phyloP scores from a whole-genome alignment of 2,113 vertebrate species.

The Ictalurus furcatus region DNA sequence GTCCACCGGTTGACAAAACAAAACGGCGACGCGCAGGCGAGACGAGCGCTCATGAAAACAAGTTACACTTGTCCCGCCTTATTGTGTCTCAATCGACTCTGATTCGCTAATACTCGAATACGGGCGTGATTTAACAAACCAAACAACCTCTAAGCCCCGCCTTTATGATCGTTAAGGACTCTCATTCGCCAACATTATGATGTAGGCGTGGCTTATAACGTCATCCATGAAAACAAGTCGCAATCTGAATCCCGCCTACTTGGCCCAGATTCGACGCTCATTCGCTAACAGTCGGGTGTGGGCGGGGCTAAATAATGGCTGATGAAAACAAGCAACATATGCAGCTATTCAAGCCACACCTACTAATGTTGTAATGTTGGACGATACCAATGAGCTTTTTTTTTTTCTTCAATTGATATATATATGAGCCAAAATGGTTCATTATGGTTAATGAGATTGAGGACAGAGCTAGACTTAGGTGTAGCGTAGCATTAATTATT shows the following conservation, averaged over 20 bases:
- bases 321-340: conserved; percentile 31
- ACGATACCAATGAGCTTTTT: not conserved
- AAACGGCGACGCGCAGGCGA: conserved; percentile 24
- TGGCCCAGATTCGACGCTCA: not conserved
- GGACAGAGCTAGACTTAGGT: not conserved
- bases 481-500: too few relatives aligned
- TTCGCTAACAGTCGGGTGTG: not conserved
- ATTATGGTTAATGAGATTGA: not conserved
- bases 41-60: conserved; percentile 48
- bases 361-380: not conserved
- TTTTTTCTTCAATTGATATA: too few relatives aligned
- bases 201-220: not conserved
- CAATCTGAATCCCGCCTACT: not conserved
- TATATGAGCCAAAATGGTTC: not conserved
- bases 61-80: conserved; percentile 53
- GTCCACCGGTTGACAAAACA: conserved; percentile 42
- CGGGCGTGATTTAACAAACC: not conserved
- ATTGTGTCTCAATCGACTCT: not conserved
- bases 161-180: not conserved
- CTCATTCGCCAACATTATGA: not conserved
- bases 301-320: not conserved
- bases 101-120: not conserved
- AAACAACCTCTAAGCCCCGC: not conserved
- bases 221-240: not conserved
- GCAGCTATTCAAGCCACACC: conserved; percentile 12